Conservation (phyloP, 1,140 invertebrate genomes). For the Reticulitermes speratus region DNA sequence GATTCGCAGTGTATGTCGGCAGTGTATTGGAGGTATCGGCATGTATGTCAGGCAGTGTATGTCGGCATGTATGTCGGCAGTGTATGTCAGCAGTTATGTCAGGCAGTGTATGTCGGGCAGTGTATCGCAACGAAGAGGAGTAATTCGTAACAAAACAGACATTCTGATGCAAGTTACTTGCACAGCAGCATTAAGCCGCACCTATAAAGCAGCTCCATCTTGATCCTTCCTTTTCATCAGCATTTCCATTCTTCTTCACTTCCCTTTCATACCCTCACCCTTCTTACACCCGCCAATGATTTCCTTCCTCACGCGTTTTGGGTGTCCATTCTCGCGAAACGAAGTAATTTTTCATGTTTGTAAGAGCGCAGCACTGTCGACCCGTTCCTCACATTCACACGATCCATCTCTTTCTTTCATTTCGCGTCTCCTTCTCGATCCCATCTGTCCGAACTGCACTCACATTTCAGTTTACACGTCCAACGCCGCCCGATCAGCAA, state of each 20-base stretch:
- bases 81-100: no score
- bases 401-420: no score
- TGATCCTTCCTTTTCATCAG: not conserved
- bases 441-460: not conserved
- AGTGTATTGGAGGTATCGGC: no score
- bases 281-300: not conserved
- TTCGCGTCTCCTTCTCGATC: not conserved
- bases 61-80: no score
- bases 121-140: no score
- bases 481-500: no score
- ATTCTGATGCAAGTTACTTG: no score
- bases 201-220: not conserved
- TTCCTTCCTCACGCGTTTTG: slow-evolving; percentile 15
- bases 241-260: not conserved
- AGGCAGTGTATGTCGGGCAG: no score
- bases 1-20: no score
- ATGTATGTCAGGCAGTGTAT: no score
- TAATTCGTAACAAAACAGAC: no score
- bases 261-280: not conserved
- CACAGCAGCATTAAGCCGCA: not conserved
- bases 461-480: not conserved
- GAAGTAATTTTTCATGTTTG: slow-evolving; percentile 30
- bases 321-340: slow-evolving; percentile 25
- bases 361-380: not conserved
- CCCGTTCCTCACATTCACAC: no score